Base-by-base conservation (phyloP, 2,113 vertebrate species). In the Polypterus senegalus region DNA sequence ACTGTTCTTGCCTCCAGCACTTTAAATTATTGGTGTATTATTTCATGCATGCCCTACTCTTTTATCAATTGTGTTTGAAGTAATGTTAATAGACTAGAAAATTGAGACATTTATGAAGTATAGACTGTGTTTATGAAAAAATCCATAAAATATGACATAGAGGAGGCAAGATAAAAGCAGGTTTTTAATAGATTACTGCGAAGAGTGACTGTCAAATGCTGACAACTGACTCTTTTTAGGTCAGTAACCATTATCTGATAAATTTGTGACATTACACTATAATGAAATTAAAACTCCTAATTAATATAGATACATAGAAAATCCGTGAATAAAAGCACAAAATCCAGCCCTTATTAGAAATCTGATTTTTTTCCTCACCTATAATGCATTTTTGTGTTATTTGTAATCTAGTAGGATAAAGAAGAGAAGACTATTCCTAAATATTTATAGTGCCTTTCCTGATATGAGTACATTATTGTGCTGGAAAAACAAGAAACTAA, bases 21-120 rank as follows among this genome's bases (percentile, higher is more conserved):
- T 86, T 85, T 79, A 77, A 83, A 88, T 95, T 94, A 97, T 91
- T 90, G 88, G 86, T 82, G 88, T 91, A 92, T 93, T 92, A 94
- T 92, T 94, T 93, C 89, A 93, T 86, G 91, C 91, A 86, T 89
- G 89, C 85, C 87, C 88, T 88, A 81, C 88, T 90, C 89, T 91
- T 93, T 93, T 91, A 94, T 94, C 92, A 94, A 88, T 88, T 86
- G 86, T 90, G 88, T 91, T 90, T 92, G 86, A 94, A 92, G 89
- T 93, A 93, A 96, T 92, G 90, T 92, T 94, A 97, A 97, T 97
- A 94, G 91, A 94, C 89, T 93, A 92, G 93, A 93, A 97, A 94
- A 96, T 94, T 90, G 89, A 93, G 92, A 96, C 92, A 89, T 96
- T 96, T 94, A 93, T 93, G 92, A 97, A 97, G 92, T 92, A 94